Evolutionary conservation across 2,797 vertebrate species (phyloP).

Genomic region (Coreius guichenoti): DNA sequence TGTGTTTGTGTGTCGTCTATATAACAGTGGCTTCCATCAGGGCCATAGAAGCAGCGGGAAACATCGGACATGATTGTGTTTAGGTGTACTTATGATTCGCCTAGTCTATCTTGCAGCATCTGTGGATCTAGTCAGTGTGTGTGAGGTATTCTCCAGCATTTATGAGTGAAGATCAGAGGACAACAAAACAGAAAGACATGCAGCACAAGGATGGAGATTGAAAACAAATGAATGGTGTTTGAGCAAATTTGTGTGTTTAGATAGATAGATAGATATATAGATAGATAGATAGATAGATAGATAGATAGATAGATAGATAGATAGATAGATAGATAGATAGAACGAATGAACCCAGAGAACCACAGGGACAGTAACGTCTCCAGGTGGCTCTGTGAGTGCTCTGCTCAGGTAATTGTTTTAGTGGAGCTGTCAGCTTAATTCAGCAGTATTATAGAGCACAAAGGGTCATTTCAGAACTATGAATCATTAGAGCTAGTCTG

Average conservation of each 20-base stretch:
- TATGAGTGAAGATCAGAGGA: neutral
- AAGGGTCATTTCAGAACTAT: conserved; percentile 68
- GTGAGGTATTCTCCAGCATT: neutral
- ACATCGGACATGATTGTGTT: conserved; percentile 46
- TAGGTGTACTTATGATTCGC: conserved; percentile 64
- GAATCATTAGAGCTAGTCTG: conserved; percentile 66
- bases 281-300: neutral
- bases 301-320: neutral
- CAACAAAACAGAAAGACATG: conserved; percentile 10
- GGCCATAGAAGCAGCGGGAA: conserved; percentile 39
- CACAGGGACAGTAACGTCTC: conserved; percentile 35
- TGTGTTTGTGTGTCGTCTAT: conserved; percentile 54
- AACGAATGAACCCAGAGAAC: neutral
- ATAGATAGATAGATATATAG: neutral
- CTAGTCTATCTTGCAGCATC: conserved; percentile 59
- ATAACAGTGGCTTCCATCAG: conserved; percentile 54
- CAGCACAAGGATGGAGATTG: neutral
- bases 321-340: neutral
- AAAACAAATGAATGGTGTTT: neutral
- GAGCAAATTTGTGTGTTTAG: neutral
- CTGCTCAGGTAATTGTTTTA: conserved; percentile 72
- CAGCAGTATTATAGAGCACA: conserved; percentile 60
- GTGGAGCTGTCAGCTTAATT: conserved; percentile 70
- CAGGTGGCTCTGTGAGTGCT: conserved; percentile 38
- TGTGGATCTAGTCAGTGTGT: conserved; percentile 18